These are phyloP conservation scores for Sakesphorus luctuosus DNA, from an alignment of 2,113 vertebrate species.

Conservation along the genomic window DNA sequence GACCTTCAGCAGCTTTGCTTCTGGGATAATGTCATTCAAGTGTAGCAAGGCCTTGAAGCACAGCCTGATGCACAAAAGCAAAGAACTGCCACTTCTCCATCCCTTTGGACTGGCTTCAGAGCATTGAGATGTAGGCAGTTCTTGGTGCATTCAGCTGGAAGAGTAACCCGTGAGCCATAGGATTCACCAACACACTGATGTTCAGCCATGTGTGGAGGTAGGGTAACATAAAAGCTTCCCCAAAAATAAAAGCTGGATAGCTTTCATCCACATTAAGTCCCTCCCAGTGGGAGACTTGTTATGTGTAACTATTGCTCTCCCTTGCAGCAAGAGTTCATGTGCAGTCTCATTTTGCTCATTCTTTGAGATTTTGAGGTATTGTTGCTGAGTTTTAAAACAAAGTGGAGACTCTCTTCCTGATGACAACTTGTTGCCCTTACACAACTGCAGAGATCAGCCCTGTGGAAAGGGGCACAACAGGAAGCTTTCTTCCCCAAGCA, in stretches of 20 bases:
- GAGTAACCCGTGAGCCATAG: neutral
- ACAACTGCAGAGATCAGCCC: neutral
- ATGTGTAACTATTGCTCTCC: neutral
- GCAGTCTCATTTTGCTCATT: neutral
- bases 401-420: neutral
- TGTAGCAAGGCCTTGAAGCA: neutral
- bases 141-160: constrained; percentile 24
- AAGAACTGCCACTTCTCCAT: neutral
- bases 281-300: neutral
- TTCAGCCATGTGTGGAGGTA: neutral
- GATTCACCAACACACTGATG: neutral
- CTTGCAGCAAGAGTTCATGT: neutral
- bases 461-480: neutral
- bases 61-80: neutral
- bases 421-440: neutral
- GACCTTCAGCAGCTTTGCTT: constrained; percentile 24
- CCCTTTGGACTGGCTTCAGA: neutral
- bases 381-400: neutral
- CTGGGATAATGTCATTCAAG: neutral
- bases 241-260: neutral
- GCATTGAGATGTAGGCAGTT: neutral
- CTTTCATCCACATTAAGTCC: neutral
- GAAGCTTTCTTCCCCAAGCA: neutral
- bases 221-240: neutral
- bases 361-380: neutral